These are phyloP conservation scores for Patella ulyssiponensis DNA, from an alignment of 2,888 invertebrate genomes.

Conservation along the genomic window DNA sequence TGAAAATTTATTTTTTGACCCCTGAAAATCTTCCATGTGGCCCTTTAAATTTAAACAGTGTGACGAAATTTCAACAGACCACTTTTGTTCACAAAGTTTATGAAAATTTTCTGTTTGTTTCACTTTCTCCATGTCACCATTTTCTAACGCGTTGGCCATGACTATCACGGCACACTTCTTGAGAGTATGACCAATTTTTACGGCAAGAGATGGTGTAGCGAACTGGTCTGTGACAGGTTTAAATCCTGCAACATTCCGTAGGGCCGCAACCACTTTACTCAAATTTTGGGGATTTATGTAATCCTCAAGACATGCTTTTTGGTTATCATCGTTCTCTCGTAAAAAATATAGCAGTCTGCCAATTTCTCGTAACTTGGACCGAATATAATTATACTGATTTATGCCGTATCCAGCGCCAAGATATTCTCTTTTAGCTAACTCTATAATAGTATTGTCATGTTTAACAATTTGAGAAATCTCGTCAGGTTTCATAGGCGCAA, in stretches of 20 bases:
- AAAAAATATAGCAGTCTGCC: neutral
- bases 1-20: too few species aligned
- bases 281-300: neutral
- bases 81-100: neutral
- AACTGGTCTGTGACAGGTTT: neutral
- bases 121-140: neutral
- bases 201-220: neutral
- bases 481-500: neutral
- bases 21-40: too few species aligned
- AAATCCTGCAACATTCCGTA: neutral
- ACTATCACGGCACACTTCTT: neutral
- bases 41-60: neutral
- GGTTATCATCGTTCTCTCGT: neutral
- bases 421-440: conserved; percentile 3
- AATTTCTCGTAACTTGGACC: neutral
- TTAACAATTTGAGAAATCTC: neutral
- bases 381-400: neutral
- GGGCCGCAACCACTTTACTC: neutral
- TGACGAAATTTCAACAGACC: neutral
- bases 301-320: neutral
- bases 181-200: neutral
- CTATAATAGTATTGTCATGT: neutral
- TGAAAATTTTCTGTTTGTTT: neutral
- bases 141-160: neutral
- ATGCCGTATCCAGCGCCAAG: neutral